Evolutionary conservation across 2,888 invertebrate genomes (phyloP), one percentile per base, ranked within the genome.

Genomic region (Melanchra persicariae): DNA sequence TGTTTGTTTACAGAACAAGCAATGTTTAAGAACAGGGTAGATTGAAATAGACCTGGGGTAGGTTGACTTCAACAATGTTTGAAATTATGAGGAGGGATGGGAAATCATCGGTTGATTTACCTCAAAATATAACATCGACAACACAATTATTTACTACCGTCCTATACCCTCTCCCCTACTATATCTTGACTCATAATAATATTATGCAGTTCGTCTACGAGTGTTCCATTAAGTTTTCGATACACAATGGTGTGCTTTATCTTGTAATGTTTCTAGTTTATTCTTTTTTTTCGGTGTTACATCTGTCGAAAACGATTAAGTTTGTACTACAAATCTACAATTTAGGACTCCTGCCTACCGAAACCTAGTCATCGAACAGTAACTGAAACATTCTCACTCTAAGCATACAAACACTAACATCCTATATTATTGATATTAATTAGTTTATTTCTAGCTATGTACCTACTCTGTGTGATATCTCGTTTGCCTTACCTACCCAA

Each of bases 341-440:
- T 77, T 63, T 52, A 59, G 30, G 45, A 58, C 22, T 54, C 57
- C 37, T 65, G 59, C 68, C 76, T 81, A 75, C 79, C 73, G 73
- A 76, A 68, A 65, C 84, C 84, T 83, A 83, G 83, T 84, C 82
- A 83, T 62, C 51, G 63, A 63, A 54, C 34, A 78, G 37, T 67
- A 62, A 22, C 59, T 67, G 55, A 55, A 77, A 70, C 55, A 70
- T 67, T 55, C 22, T 60, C 55, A 43, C 19, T 17, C 30, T 22
- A 60, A 60, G 30, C 30, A 47, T 67, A 45, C 10, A 17, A 45
- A 22, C 22, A 43, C 54, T 34, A 60, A 59, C 19, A 22, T 54
- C 40, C 15, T 59, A 22, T 40, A 51, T 24, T 22, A 55, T 60
- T 43, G 47, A 68, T 43, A 59, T 47, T 43, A 52, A 59, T 70